A percentile compares a stretch with the other conserved stretches of the same genome.
phyloP scores from a whole-genome alignment of 1,140 invertebrate genomes.

The Xylocopa sonorina region DNA sequence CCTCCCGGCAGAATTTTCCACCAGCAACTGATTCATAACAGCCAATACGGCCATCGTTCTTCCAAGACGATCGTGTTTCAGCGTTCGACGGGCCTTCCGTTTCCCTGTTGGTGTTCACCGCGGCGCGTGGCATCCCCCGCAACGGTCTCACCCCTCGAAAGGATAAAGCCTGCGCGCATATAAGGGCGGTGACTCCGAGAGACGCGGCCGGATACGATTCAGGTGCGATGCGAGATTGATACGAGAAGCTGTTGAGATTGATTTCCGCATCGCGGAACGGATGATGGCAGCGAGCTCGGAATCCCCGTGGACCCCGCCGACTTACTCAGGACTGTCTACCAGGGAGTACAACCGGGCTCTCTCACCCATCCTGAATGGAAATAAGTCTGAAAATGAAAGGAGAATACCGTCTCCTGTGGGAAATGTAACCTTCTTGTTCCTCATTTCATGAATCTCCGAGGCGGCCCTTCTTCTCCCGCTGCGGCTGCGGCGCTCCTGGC shows the following conservation, averaged over 20 bases:
- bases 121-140: constrained; percentile 25
- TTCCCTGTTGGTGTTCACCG: constrained; percentile 21
- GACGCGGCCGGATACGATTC: constrained; percentile 49
- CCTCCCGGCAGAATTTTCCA: constrained; percentile 19
- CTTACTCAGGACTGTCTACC: constrained; percentile 24
- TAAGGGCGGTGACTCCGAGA: constrained; percentile 1
- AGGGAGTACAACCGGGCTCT: not conserved
- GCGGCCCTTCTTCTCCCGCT: not conserved
- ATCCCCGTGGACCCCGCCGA: constrained; percentile 34
- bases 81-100: constrained; percentile 11
- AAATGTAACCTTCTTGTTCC: constrained; percentile 52
- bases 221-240: constrained; percentile 66
- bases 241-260: constrained; percentile 68
- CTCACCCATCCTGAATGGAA: constrained; percentile 42
- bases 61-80: constrained; percentile 21
- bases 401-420: constrained; percentile 37
- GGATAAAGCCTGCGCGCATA: not conserved
- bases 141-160: constrained; percentile 13
- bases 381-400: constrained; percentile 52
- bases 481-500: not conserved
- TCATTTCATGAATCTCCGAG: constrained; percentile 26
- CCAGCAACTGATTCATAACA: constrained; percentile 10
- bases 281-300: constrained; percentile 29
- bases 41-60: constrained; percentile 52
- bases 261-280: constrained; percentile 58